Evolutionary conservation across 2,888 invertebrate genomes (phyloP).

Genomic region (Drosophila flavopinicola): DNA sequence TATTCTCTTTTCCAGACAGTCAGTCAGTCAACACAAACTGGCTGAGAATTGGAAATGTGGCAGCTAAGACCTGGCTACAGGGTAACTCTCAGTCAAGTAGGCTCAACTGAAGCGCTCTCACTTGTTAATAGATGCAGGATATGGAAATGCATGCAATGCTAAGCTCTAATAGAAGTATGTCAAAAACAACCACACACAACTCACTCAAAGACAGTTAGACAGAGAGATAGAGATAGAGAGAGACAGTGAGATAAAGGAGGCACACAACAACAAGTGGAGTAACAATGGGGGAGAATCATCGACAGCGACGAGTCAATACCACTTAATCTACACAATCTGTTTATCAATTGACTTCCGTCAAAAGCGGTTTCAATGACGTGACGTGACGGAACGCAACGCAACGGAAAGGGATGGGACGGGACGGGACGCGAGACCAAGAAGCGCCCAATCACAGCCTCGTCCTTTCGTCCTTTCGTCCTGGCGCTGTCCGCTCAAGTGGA

Average conservation of each 20-base stretch:
- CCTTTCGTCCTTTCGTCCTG: slow-evolving; percentile 1
- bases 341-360: slow-evolving; percentile 72
- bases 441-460: not conserved
- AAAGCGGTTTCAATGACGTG: slow-evolving; percentile 60
- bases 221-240: not conserved
- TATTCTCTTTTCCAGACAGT: too few relatives aligned
- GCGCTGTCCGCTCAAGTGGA: slow-evolving; percentile 52
- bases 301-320: slow-evolving; percentile 61
- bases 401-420: too few relatives aligned
- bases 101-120: not conserved
- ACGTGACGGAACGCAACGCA: not conserved
- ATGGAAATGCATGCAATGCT: too few relatives aligned
- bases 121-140: not conserved
- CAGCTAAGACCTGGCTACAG: not conserved
- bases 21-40: too few relatives aligned
- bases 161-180: slow-evolving; percentile 2
- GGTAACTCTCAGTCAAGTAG: not conserved
- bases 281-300: not conserved
- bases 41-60: too few relatives aligned
- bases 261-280: slow-evolving; percentile 4
- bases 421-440: not conserved
- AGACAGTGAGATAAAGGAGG: not conserved
- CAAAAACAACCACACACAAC: not conserved
- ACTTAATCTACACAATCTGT: slow-evolving; percentile 74
- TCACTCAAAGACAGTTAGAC: not conserved